Evolutionary conservation across 2,113 vertebrate genomes (phyloP).

Genomic region (Sorex fumeus): DNA sequence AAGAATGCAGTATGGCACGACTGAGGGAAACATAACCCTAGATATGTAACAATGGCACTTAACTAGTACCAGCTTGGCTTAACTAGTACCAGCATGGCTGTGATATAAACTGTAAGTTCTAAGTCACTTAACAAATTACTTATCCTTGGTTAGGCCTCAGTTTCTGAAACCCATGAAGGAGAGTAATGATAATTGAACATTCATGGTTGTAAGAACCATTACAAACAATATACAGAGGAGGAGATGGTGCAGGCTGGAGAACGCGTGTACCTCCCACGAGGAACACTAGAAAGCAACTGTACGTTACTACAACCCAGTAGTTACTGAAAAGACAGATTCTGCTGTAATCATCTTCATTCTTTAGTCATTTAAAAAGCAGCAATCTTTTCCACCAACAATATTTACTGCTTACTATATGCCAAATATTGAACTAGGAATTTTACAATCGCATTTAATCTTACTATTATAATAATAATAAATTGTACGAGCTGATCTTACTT

Average conservation of each 20-base stretch:
- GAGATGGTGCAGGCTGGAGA: too few relatives aligned
- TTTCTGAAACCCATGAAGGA: constrained; percentile 10
- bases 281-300: neutral
- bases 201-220: neutral
- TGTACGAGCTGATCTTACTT: constrained; percentile 41
- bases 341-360: neutral
- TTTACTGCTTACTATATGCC: neutral
- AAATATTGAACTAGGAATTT: neutral
- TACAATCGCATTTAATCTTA: constrained; percentile 39
- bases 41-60: neutral
- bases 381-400: neutral
- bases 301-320: neutral
- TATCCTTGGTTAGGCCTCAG: neutral
- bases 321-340: neutral
- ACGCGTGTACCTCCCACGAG: too few relatives aligned
- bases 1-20: neutral
- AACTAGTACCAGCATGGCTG: too few relatives aligned
- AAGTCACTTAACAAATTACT: neutral
- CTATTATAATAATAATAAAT: neutral
- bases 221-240: neutral
- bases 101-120: neutral
- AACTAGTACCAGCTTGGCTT: neutral
- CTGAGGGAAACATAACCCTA: neutral
- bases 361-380: neutral
- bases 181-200: neutral